Percentiles rank a stretch among this genome's conserved stretches.
Conservation (phyloP, 2,797 vertebrate species). For the Phylloscopus collybita region DNA sequence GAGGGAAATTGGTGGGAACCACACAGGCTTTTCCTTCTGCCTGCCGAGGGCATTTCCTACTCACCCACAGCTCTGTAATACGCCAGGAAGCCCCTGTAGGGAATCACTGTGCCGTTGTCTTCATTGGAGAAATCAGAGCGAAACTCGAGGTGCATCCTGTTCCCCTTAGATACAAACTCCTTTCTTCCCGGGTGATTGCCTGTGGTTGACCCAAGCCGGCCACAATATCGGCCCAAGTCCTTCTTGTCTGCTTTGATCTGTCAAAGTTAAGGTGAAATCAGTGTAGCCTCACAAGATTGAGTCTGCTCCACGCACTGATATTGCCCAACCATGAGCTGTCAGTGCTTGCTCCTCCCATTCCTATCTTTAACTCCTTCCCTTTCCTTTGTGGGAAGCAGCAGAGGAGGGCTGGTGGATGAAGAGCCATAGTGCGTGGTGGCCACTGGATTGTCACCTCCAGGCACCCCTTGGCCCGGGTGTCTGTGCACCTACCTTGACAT, state of each 20-base stretch:
- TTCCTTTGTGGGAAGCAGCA: background rate
- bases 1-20: background rate
- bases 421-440: background rate
- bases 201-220: conserved; percentile 50
- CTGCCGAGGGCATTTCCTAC: background rate
- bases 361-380: background rate
- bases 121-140: conserved; percentile 82
- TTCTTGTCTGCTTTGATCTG: conserved; percentile 80
- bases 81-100: conserved; percentile 78
- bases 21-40: background rate
- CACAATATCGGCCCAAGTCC: conserved; percentile 77
- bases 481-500: conserved; percentile 80
- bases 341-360: background rate
- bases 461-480: background rate
- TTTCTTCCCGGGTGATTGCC: conserved; percentile 69
- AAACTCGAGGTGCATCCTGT: conserved; percentile 75
- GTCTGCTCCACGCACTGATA: background rate
- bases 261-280: background rate
- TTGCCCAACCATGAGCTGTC: background rate
- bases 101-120: conserved; percentile 72
- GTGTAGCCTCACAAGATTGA: background rate
- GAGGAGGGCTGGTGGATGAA: background rate
- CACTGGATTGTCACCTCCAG: background rate
- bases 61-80: conserved; percentile 79
- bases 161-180: conserved; percentile 73